These are phyloP conservation scores for Eubasilissa regina DNA, from an alignment of 1,140 invertebrate species.

Conservation along the genomic window DNA sequence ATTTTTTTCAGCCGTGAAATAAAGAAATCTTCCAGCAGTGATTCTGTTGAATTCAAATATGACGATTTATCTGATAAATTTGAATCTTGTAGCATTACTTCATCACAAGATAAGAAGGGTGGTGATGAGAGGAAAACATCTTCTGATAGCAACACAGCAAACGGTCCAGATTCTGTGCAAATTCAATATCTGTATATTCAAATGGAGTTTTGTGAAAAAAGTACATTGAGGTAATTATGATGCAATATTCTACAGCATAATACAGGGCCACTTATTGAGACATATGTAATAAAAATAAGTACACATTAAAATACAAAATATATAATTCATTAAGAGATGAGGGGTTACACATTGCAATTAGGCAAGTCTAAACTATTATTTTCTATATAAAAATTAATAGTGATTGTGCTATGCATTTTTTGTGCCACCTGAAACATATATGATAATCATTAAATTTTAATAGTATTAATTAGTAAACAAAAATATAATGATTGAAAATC, in stretches of 20 bases:
- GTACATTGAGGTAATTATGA: slow-evolving; percentile 78
- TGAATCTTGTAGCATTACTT: slow-evolving; percentile 13
- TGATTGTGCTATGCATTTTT: too few relatives aligned
- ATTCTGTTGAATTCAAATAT: slow-evolving; percentile 72
- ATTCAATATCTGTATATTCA: slow-evolving; percentile 85
- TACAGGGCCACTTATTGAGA: background rate
- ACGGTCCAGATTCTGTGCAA: slow-evolving; percentile 42
- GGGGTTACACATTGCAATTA: too few relatives aligned
- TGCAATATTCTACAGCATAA: too few relatives aligned
- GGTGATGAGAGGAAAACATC: slow-evolving; percentile 14
- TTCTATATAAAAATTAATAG: too few relatives aligned
- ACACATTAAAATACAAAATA: too few relatives aligned
- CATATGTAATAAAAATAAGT: too few relatives aligned
- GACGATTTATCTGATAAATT: slow-evolving; percentile 58
- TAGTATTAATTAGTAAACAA: too few relatives aligned
- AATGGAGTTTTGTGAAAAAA: slow-evolving; percentile 94
- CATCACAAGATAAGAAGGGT: slow-evolving; percentile 4
- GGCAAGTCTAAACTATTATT: too few relatives aligned
- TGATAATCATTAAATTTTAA: too few relatives aligned
- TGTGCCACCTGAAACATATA: too few relatives aligned
- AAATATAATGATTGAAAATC: too few relatives aligned
- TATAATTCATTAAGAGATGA: too few relatives aligned
- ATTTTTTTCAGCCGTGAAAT: slow-evolving; percentile 50
- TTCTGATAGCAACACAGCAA: slow-evolving; percentile 14
- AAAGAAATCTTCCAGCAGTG: slow-evolving; percentile 64